Base-by-base conservation (phyloP, 2,113 vertebrate genomes). In the Phyllopteryx taeniolatus region DNA sequence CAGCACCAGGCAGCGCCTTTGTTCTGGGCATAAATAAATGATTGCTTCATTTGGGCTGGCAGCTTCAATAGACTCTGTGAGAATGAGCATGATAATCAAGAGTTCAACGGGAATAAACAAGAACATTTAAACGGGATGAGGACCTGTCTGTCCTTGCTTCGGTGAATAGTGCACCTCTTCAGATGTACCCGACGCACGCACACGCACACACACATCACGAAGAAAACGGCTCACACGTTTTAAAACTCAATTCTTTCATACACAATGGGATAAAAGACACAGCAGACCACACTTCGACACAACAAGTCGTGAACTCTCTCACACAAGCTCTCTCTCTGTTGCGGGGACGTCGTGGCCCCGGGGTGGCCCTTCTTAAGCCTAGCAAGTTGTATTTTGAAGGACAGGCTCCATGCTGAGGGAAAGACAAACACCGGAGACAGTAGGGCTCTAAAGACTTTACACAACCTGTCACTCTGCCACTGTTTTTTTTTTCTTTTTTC, bases 11-110 rank as follows among this genome's bases (percentile, higher is more conserved):
- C 84, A 84, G 82, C 65, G 71, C 83, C 72, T 90, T 89, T 90
- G 87, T 89, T 83, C 80, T 64, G 33, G 1, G 71, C 79, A 89
- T 91, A 84, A 87, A 91, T 89, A 88, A 91, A 88, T 86, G 71
- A 90, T 88, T 83, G 78, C 87, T 91, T 90, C 79, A 88, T 88
- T 88, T 88, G 72, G 75, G 71, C 71, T 78, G 46, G 70, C 74
- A 68, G 85, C 74, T 76, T 89, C 87, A 84, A 88, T 89, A 76
- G 88, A 85, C 80, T 80, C 73, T 65, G 73, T 80, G 63, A 79
- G 77, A 86, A 84, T 71, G 62, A 85, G 86, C 54, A 75, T 86
- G 87, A 86, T 85, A 89, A 90, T 90, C 77, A 87, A 86, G 74
- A 84, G 77, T 79, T 85, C 80, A 84, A 66, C 43, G 78, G 86